These are phyloP conservation scores for Numenius arquata DNA, from an alignment of 2,113 vertebrate species.

Conservation along the genomic window DNA sequence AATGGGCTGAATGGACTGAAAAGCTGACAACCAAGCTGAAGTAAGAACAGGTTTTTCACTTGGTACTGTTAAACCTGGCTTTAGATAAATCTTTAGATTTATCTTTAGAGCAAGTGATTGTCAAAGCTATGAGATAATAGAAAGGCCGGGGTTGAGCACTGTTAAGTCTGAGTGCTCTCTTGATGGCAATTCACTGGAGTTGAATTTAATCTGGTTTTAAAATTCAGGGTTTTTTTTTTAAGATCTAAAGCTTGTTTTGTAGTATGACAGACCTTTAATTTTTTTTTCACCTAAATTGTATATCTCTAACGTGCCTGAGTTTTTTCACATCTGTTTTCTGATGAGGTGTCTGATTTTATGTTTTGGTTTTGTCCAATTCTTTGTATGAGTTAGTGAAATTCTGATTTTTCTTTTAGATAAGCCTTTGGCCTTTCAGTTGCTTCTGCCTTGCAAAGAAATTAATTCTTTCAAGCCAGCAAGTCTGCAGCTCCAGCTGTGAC, in stretches of 20 bases:
- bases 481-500: conserved; percentile 37
- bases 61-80: not conserved
- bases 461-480: conserved; percentile 15
- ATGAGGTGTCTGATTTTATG: not conserved
- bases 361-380: not conserved
- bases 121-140: not conserved
- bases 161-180: not conserved
- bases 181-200: not conserved
- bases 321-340: not conserved
- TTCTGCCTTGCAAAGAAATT: conserved; percentile 12
- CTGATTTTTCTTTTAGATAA: conserved; percentile 21
- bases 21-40: not conserved
- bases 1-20: not conserved
- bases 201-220: not conserved
- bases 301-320: not conserved
- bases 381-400: not conserved
- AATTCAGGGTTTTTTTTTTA: not conserved
- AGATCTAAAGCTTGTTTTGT: not conserved
- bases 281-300: not conserved
- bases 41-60: not conserved
- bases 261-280: not conserved
- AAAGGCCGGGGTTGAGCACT: not conserved
- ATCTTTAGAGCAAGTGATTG: not conserved
- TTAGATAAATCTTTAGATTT: not conserved
- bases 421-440: not conserved